These are phyloP conservation scores for Trematomus loennbergii DNA, from an alignment of 2,113 vertebrate genomes.

Conservation along the genomic window DNA sequence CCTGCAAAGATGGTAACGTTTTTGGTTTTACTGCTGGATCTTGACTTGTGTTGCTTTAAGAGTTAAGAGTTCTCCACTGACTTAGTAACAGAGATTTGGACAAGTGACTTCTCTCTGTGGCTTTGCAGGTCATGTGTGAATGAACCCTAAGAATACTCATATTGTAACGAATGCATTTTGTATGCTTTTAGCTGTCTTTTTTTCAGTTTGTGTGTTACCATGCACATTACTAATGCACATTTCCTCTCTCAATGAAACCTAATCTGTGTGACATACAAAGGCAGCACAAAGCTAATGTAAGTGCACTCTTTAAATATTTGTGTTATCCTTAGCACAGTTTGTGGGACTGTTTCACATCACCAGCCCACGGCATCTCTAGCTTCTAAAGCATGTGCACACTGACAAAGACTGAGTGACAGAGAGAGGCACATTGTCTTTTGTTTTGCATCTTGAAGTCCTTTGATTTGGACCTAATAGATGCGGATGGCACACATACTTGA, in stretches of 20 bases:
- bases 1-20: conserved; percentile 81
- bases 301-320: conserved; percentile 36
- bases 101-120: conserved; percentile 39
- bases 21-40: conserved; percentile 3
- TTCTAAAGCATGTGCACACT: conserved; percentile 40
- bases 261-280: conserved; percentile 20
- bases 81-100: conserved; percentile 50
- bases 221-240: neutral
- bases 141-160: neutral
- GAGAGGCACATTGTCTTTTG: conserved; percentile 53
- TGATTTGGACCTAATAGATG: conserved; percentile 63
- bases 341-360: conserved; percentile 57
- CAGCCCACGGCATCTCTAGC: conserved; percentile 56
- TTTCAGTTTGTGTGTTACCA: neutral
- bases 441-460: conserved; percentile 60
- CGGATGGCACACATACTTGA: conserved; percentile 57
- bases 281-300: conserved; percentile 31
- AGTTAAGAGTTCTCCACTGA: conserved; percentile 59
- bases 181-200: neutral
- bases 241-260: conserved; percentile 31
- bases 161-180: neutral
- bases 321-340: conserved; percentile 46
- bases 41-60: conserved; percentile 22
- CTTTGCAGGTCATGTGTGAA: conserved; percentile 37
- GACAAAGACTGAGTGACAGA: conserved; percentile 52